A percentile compares a stretch with the other conserved stretches of the same genome.
These are phyloP conservation scores for Polietes domitor DNA, from an alignment of 2,888 invertebrate genomes.

Conservation along the genomic window DNA sequence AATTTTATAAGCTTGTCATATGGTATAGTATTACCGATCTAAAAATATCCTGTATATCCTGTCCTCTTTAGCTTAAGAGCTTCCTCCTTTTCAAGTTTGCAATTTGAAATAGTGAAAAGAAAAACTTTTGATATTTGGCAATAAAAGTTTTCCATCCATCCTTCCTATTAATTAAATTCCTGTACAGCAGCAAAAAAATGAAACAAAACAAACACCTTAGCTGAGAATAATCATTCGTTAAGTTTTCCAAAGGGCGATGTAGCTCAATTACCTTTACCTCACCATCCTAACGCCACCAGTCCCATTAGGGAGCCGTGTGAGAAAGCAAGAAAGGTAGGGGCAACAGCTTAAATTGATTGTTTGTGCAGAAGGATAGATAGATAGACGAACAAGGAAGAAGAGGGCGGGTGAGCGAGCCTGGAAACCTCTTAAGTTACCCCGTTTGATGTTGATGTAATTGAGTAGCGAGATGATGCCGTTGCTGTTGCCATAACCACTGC, in stretches of 20 bases:
- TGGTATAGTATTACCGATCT: too few relatives aligned
- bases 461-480: slow-evolving; percentile 20
- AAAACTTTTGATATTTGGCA: not conserved
- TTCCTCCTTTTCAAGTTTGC: not conserved
- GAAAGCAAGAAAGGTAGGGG: not conserved
- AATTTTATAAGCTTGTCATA: too few relatives aligned
- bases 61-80: too few relatives aligned
- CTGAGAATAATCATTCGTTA: slow-evolving; percentile 11
- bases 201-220: not conserved
- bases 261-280: not conserved
- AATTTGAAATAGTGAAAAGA: not conserved
- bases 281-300: not conserved
- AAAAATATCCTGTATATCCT: too few relatives aligned
- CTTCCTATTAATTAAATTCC: slow-evolving; percentile 22
- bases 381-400: not conserved
- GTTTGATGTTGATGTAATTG: slow-evolving; percentile 12
- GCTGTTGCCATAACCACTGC: slow-evolving; percentile 32
- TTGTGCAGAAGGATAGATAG: not conserved
- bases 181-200: not conserved
- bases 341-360: slow-evolving; percentile 17
- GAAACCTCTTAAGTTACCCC: slow-evolving; percentile 4
- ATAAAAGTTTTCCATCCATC: not conserved
- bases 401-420: not conserved
- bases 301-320: too few relatives aligned
- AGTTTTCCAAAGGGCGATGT: not conserved